Evolutionary conservation across 2,113 vertebrate species (phyloP), one percentile per base, ranked within the genome.

Genomic region (Hemichromis elongatus): DNA sequence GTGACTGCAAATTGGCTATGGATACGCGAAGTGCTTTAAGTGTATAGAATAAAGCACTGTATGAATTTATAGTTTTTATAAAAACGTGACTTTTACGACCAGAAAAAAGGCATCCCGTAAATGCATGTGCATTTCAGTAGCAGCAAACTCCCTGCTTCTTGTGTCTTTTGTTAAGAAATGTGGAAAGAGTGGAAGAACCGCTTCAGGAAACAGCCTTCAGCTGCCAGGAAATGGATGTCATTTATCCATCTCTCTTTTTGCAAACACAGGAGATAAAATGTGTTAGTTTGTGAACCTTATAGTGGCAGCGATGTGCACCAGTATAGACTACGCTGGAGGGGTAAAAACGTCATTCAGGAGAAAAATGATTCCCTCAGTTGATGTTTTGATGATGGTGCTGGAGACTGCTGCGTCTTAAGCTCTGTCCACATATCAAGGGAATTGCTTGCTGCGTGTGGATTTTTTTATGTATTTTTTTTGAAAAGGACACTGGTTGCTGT

Each of bases 131-230:
- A 28, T 50, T 19, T 28, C 68, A 47, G 4, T 75, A 52, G 70
- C 68, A 73, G 42, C 42, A 75, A 75, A 75, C 70, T 75, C 70
- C 18, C 19, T 33, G 26, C 42, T 12, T 50, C 0, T 50, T 50
- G 42, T 18, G 26, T 50, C 26, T 73, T 50, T 73, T 73, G 68
- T 26, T 19, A 73, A 73, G 68, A 73, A 47, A 73, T 47, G 12
- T 47, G 45, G 18, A 75, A 9, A 18, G 26, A 30, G 7, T 6
- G 26, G 19, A 52, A 50, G 6, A 50, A 5, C 16, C 42, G 26
- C 42, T 75, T 52, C 16, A 52, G 70, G 45, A 52, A 52, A 19
- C 26, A 30, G 16, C 42, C 24, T 30, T 11, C 4, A 73, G 5
- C 66, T 73, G 40, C 63, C 63, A 24, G 8, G 21, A 68, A 42